Evolutionary conservation across 2,797 vertebrate species (phyloP), one percentile per base, ranked within the genome.

Genomic region (Otus scops): DNA sequence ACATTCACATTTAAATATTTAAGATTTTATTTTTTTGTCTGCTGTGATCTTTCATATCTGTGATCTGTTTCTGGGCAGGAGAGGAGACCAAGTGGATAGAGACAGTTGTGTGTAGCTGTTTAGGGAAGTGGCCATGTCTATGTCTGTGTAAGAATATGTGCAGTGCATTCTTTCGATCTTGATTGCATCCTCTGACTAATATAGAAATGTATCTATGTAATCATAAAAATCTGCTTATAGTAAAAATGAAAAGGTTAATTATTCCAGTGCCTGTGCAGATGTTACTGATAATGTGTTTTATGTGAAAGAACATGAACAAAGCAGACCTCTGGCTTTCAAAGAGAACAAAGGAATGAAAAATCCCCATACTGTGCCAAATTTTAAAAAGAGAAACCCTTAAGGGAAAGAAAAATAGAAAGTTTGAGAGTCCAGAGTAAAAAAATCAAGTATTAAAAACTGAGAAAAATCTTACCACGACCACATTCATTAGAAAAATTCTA

Each of bases 301-400:
- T 81, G 53, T 71, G 54, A 86, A 94, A 88, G n/a, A 89, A 78
- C 24, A 86, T 13, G 59, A 92, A 89, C 53, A 95, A 87, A 88
- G 24, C 34, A 87, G 77, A 89, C 36, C 38, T 82, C 56, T 85
- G 56, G 70, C 38, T 82, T 91, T 75, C 23, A 77, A 71, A 77
- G 38, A 84, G 24, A 89, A 8, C 84, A 73, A 92, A 81, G 27
- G 75, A 73, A 71, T 41, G 41, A 87, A 85, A 92, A 88, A 81
- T 6, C 26, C 15, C 27, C 87, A 74, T n/a, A 34, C 3, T 54
- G 43, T 80, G 36, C 57, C 43, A 89, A 81, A 63, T 60, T 89
- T 76, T 45, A 65, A 70, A 85, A 86, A 32, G 12, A 77, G 2
- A 79, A 93, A 57, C 1, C 2, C 54, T 64, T 30, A 63, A 93